phyloP scores from a whole-genome alignment of 1,140 invertebrate genomes.

The Pararge aegeria region DNA sequence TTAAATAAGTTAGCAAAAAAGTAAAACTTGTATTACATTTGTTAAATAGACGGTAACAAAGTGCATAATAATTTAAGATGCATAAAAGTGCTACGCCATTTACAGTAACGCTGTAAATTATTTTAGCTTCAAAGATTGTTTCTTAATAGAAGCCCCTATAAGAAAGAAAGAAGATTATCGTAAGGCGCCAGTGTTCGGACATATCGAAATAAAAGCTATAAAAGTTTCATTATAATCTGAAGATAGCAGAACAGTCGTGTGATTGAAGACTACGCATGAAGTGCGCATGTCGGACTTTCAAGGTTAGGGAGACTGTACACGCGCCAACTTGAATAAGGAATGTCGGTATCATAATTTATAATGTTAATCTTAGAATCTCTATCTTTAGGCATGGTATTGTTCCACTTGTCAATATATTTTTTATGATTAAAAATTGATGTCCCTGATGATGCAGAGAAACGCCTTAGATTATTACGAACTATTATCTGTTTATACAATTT shows the following conservation, averaged over 20 bases:
- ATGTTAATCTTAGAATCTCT: too few relatives aligned
- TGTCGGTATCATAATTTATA: too few relatives aligned
- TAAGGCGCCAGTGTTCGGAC: slow-evolving; percentile 36
- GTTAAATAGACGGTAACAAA: too few relatives aligned
- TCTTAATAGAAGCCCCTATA: not conserved
- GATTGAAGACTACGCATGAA: slow-evolving; percentile 58
- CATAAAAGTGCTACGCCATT: not conserved
- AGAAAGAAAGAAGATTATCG: slow-evolving; percentile 3
- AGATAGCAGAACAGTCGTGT: slow-evolving; percentile 70
- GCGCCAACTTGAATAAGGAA: not conserved
- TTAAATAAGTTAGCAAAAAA: not conserved
- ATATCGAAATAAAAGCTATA: slow-evolving; percentile 57
- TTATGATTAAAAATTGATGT: too few relatives aligned
- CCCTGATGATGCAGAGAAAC: too few relatives aligned
- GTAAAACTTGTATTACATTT: not conserved
- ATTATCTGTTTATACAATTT: too few relatives aligned
- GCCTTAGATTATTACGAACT: too few relatives aligned
- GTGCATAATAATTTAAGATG: not conserved
- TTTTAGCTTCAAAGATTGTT: not conserved
- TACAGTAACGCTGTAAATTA: not conserved
- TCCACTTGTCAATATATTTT: too few relatives aligned
- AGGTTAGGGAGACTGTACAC: slow-evolving; percentile 38
- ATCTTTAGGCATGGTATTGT: too few relatives aligned
- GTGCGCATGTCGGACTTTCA: slow-evolving; percentile 47
- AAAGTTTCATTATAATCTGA: slow-evolving; percentile 75